These are phyloP conservation scores for Scaptomyza pallida DNA, from an alignment of 1,140 invertebrate genomes.

Conservation along the genomic window DNA sequence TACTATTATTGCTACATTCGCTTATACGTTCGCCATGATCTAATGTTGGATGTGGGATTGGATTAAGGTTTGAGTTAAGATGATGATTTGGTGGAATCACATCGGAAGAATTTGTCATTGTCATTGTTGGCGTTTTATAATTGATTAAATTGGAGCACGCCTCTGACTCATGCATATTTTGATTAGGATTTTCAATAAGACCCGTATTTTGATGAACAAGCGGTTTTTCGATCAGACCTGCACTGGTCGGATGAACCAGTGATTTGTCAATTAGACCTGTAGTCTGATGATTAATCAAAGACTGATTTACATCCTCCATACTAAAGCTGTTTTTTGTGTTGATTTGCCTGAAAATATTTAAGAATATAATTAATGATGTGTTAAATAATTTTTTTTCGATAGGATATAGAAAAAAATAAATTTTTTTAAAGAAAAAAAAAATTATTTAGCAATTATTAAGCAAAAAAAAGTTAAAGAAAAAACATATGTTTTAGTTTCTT, in stretches of 20 bases:
- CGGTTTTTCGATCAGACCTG: neutral
- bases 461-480: too few species aligned
- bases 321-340: slow-evolving; percentile 1
- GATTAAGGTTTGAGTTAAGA: neutral
- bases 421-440: too few species aligned
- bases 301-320: slow-evolving; percentile 38
- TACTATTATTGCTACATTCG: slow-evolving; percentile 12
- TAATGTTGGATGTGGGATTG: slow-evolving; percentile 2
- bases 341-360: slow-evolving; percentile 21
- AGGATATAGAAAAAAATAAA: too few species aligned
- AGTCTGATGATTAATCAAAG: slow-evolving; percentile 4
- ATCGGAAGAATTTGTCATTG: slow-evolving; percentile 15
- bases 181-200: slow-evolving; percentile 13
- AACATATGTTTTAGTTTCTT: neutral
- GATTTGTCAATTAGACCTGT: slow-evolving; percentile 6
- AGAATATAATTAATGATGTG: neutral
- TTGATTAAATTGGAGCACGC: slow-evolving; percentile 25
- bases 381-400: too few species aligned
- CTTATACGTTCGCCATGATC: slow-evolving; percentile 6
- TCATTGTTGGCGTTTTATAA: slow-evolving; percentile 21
- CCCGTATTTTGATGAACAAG: slow-evolving; percentile 7
- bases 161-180: slow-evolving; percentile 15
- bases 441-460: too few species aligned
- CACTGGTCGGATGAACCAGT: neutral
- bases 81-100: neutral